A percentile compares a stretch with the other conserved stretches of the same genome.
Evolutionary conservation across 2,113 vertebrate species (phyloP).

Genomic region (Lota lota): DNA sequence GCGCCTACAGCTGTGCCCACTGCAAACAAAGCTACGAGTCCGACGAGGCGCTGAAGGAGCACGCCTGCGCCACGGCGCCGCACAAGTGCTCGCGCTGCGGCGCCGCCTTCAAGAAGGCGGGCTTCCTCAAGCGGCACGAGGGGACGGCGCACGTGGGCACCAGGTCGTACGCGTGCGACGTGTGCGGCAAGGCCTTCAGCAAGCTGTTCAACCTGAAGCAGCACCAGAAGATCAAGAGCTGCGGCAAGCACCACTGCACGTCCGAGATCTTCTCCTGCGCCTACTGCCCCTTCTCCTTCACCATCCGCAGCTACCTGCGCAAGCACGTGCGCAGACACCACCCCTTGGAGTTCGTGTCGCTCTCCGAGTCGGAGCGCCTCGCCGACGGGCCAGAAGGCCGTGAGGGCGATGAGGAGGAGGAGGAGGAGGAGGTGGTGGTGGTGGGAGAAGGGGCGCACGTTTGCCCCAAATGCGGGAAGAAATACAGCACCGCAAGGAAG

Average conservation of each 20-base stretch:
- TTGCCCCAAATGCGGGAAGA: constrained; percentile 62
- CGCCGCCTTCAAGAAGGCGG: constrained; percentile 53
- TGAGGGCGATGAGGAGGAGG: neutral
- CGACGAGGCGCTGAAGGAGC: constrained; percentile 55
- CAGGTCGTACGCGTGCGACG: constrained; percentile 58
- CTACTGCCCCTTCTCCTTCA: constrained; percentile 76
- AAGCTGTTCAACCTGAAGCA: constrained; percentile 62
- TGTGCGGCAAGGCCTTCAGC: constrained; percentile 64
- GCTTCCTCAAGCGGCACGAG: constrained; percentile 66
- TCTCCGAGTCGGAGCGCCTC: constrained; percentile 12
- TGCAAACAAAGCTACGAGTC: constrained; percentile 59
- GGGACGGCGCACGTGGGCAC: constrained; percentile 46
- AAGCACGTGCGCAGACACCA: constrained; percentile 77
- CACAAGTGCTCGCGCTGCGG: constrained; percentile 62
- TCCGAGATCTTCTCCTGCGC: constrained; percentile 65
- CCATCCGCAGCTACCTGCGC: constrained; percentile 66
- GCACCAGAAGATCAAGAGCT: constrained; percentile 65
- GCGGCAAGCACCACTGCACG: constrained; percentile 54
- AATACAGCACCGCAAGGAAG: constrained; percentile 41
- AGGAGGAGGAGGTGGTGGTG: constrained; percentile 9
- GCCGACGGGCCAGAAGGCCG: constrained; percentile 7
- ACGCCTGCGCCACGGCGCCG: constrained; percentile 56
- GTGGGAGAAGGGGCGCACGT: constrained; percentile 17
- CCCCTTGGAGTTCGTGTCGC: constrained; percentile 55
- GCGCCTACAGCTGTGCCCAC: constrained; percentile 59